Base-by-base conservation (phyloP, 2,797 vertebrate species). In the Anas acuta region DNA sequence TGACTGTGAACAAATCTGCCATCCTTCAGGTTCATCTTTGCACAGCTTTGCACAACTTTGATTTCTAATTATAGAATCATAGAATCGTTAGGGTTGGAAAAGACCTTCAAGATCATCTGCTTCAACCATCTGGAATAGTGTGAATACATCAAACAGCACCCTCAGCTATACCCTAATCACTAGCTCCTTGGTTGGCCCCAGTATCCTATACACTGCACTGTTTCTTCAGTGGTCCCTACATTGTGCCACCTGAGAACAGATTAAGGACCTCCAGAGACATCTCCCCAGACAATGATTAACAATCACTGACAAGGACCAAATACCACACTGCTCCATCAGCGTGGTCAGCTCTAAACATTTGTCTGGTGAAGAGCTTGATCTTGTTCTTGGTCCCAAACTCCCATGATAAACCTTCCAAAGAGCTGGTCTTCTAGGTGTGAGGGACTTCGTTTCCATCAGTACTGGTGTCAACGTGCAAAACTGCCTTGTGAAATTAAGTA, bases 381-480 rank as follows among this genome's bases (percentile, higher is more conserved):
- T 62, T 64, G 3, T 70, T 76, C 13, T 16, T 82, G 26, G 18
- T 73, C 15, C 18, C 32, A 64, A 83, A 73, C 7, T 71, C 26
- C 47, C 9, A 33, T 33, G 6, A 2, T 30, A 79, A 92, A 7
- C 14, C 5, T 74, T 4, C 30, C 13, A 56, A 6, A 64, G 22
- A 21, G 33, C 61, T 23, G 32, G 14, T 45, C 7, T 73, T 81
- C 28, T 33, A 11, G 4, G 19, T 37, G 9, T 57, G 39, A 82
- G 35, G 3, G n/a, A 73, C 23, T 49, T 51, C 25, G 10, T 28
- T 83, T 89, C 30, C 15, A 20, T 56, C 30, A 76, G n/a, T 64
- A 67, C 2, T 0, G 0, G 5, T 4, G 47, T 21, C 28, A 16
- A 64, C 16, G 21, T 58, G 4, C 9, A 89, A 71, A 85, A 39